Evolutionary conservation across 2,888 invertebrate species (phyloP).

Genomic region (Cryptosula pallasiana): DNA sequence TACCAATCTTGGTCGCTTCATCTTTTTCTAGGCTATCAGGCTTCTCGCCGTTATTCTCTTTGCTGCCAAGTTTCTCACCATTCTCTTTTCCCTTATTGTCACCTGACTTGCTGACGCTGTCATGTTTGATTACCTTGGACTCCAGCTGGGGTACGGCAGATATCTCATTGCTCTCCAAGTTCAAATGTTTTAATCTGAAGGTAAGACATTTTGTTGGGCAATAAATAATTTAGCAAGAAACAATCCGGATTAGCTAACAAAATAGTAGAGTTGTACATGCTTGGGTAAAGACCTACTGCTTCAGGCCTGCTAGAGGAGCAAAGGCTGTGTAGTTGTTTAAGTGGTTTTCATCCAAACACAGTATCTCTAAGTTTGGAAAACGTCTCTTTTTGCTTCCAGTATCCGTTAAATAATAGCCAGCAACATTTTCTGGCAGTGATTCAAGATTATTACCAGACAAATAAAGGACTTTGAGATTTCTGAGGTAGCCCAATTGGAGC

Average conservation of each 20-base stretch:
- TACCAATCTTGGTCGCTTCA: too few species aligned
- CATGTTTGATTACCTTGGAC: constrained; percentile 17
- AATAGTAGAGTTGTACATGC: background rate
- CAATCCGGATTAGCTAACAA: background rate
- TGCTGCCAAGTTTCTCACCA: background rate
- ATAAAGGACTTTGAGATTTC: constrained; percentile 43
- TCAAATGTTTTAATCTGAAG: constrained; percentile 45
- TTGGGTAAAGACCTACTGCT: constrained; percentile 33
- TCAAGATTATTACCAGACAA: constrained; percentile 47
- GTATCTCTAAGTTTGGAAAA: constrained; percentile 44
- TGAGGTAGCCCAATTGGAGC: constrained; percentile 41
- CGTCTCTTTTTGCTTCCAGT: constrained; percentile 35
- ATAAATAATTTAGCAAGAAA: background rate
- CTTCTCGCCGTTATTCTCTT: too few species aligned
- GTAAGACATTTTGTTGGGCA: background rate
- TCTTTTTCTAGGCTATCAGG: too few species aligned
- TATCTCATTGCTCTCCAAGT: constrained; percentile 46
- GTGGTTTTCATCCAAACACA: constrained; percentile 49
- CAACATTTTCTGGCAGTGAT: constrained; percentile 42
- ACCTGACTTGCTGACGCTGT: constrained; percentile 13
- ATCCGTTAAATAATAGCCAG: constrained; percentile 37
- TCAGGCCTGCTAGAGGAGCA: constrained; percentile 47
- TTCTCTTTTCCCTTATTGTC: background rate
- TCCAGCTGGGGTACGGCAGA: constrained; percentile 44
- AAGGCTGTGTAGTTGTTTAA: constrained; percentile 43